Percentiles rank a stretch among this genome's conserved stretches.
phyloP scores from a whole-genome alignment of 2,797 vertebrate genomes.

The Scomberomorus guttatus region DNA sequence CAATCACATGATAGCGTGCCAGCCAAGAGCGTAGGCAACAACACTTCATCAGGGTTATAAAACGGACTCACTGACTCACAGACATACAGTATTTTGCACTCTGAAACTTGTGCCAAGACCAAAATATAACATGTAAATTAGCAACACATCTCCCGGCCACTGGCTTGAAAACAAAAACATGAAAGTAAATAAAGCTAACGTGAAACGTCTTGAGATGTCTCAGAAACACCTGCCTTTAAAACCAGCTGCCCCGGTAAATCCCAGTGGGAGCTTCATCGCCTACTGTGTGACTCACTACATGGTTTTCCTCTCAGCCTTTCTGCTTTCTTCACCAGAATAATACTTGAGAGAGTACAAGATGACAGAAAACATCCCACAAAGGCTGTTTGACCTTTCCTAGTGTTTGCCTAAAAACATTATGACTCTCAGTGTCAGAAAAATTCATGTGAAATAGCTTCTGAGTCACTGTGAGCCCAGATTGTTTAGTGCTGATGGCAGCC shows the following conservation, averaged over 20 bases:
- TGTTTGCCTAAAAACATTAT: conserved; percentile 47
- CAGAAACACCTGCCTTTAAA: conserved; percentile 60
- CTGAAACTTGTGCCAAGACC: conserved; percentile 22
- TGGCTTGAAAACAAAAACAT: conserved; percentile 18
- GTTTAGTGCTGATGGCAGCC: conserved; percentile 31
- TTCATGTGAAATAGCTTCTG: conserved; percentile 22
- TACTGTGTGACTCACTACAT: conserved; percentile 63
- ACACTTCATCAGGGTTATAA: conserved; percentile 16
- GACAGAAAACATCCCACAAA: conserved; percentile 51
- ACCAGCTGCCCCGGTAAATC: conserved; percentile 42
- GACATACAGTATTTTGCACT: conserved; percentile 27
- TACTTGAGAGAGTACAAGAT: conserved; percentile 37
- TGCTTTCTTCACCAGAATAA: conserved; percentile 46
- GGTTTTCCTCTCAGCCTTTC: conserved; percentile 64
- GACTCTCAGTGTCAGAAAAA: conserved; percentile 36
- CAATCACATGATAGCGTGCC: conserved; percentile 7
- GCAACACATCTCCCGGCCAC: conserved; percentile 26
- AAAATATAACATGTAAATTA: conserved; percentile 35
- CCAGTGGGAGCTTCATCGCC: conserved; percentile 53
- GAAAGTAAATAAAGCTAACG: conserved; percentile 29
- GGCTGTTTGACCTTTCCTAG: conserved; percentile 34
- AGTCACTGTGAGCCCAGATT: conserved; percentile 9
- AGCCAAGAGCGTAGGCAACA: conserved; percentile 25
- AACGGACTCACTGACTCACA: conserved; percentile 21
- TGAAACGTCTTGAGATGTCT: conserved; percentile 34